phyloP scores from a whole-genome alignment of 2,888 invertebrate genomes.

The Pinctada fucata region DNA sequence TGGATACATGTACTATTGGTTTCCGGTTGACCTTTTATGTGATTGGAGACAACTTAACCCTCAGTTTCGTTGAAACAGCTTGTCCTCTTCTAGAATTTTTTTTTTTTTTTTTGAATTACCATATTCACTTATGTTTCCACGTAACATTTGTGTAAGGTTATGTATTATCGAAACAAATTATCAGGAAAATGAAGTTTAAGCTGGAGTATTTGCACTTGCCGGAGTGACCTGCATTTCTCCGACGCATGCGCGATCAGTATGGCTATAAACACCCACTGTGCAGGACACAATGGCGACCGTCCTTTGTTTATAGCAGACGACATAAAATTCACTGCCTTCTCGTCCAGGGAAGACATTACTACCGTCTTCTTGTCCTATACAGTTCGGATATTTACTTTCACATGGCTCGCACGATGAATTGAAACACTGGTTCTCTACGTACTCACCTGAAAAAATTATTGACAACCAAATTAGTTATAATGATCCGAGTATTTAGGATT shows the following conservation, averaged over 20 bases:
- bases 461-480: too few relatives aligned
- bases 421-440: constrained; percentile 61
- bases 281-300: constrained; percentile 64
- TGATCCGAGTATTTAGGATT: too few relatives aligned
- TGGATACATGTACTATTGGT: too few relatives aligned
- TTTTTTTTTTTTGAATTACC: too few relatives aligned
- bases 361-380: constrained; percentile 57
- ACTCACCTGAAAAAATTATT: constrained; percentile 55
- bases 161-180: too few relatives aligned
- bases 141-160: too few relatives aligned
- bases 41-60: too few relatives aligned
- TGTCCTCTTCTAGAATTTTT: too few relatives aligned
- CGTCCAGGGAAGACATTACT: constrained; percentile 59
- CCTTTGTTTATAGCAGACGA: constrained; percentile 60
- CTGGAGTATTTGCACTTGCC: background rate
- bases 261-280: constrained; percentile 54
- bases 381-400: constrained; percentile 56
- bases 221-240: constrained; percentile 5
- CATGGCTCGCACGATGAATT: constrained; percentile 58
- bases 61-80: too few relatives aligned
- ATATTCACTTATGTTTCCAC: too few relatives aligned
- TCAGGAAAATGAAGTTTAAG: too few relatives aligned
- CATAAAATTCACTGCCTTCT: constrained; percentile 57
- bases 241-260: constrained; percentile 39
- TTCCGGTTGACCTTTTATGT: too few relatives aligned